A percentile compares a stretch with the other conserved stretches of the same genome.
Evolutionary conservation across 2,797 vertebrate species (phyloP).

Genomic region (Siniperca obscura): DNA sequence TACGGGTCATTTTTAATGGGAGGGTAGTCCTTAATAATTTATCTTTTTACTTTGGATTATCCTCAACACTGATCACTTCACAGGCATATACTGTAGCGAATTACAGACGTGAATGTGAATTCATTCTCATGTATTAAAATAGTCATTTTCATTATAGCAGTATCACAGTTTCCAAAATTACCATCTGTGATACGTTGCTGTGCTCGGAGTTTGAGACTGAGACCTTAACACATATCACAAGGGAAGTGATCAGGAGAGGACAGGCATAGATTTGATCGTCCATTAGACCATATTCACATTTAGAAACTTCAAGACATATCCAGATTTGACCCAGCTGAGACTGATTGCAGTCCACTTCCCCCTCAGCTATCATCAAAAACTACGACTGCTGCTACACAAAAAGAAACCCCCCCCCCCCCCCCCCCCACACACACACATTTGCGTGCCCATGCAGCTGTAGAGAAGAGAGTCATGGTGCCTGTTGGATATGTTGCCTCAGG

Average conservation of each 20-base stretch:
- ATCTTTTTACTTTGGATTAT: constrained; percentile 5
- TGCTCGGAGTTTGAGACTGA: constrained; percentile 1
- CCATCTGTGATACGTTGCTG: not conserved
- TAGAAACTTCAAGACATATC: not conserved
- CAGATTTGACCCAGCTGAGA: not conserved
- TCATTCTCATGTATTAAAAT: not conserved
- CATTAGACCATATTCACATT: not conserved
- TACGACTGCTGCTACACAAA: constrained; percentile 14
- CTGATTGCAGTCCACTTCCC: not conserved
- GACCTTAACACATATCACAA: not conserved
- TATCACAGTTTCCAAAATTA: not conserved
- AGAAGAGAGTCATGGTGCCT: not conserved
- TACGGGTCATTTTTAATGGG: not conserved
- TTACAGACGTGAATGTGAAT: not conserved
- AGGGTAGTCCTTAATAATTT: not conserved
- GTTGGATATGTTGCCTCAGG: constrained; percentile 31
- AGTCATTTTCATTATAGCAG: not conserved
- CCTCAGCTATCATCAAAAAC: not conserved
- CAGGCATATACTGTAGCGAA: not conserved
- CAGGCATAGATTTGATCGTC: not conserved
- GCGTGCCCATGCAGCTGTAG: not conserved
- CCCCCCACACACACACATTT: constrained; percentile 22
- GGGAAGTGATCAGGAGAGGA: not conserved
- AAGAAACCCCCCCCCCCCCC: not conserved
- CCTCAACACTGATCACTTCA: not conserved